Percentiles rank a stretch among this genome's conserved stretches.
These are phyloP conservation scores for Myiotriccus ornatus DNA, from an alignment of 2,797 vertebrate genomes.

Conservation along the genomic window DNA sequence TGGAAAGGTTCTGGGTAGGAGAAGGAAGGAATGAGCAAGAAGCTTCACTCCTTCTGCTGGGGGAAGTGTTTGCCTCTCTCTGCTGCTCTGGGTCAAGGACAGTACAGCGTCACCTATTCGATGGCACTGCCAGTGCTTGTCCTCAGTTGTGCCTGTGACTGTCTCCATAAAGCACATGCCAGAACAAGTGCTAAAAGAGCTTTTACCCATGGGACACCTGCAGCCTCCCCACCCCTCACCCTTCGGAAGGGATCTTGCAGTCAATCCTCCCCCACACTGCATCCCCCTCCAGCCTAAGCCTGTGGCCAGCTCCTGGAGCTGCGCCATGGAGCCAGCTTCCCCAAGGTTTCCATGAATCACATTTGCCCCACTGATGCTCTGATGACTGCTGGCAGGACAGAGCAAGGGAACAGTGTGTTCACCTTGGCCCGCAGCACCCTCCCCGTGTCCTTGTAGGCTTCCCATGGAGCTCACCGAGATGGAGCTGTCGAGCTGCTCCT, in stretches of 20 bases:
- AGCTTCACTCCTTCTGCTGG: accelerated
- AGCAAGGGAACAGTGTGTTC: not conserved
- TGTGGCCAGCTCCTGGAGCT: not conserved
- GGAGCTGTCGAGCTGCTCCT: not conserved
- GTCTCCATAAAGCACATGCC: accelerated
- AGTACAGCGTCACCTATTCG: not conserved
- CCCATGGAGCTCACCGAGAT: accelerated
- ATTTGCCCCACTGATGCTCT: not conserved
- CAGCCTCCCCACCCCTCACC: not conserved
- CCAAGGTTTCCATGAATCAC: not conserved
- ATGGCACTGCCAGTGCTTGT: not conserved
- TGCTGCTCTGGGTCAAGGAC: not conserved
- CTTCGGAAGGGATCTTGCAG: not conserved
- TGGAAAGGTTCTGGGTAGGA: not conserved
- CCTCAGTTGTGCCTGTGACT: not conserved
- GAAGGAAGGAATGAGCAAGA: not conserved
- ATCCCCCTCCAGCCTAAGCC: not conserved
- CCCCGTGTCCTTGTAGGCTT: accelerated
- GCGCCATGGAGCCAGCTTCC: accelerated
- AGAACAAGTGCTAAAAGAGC: not conserved
- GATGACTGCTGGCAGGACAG: accelerated
- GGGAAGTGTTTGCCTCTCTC: not conserved
- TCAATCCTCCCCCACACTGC: not conserved
- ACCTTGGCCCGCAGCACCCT: not conserved
- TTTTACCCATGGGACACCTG: not conserved